Conservation (phyloP, 1,140 invertebrate species). For the Cyclina sinensis region DNA sequence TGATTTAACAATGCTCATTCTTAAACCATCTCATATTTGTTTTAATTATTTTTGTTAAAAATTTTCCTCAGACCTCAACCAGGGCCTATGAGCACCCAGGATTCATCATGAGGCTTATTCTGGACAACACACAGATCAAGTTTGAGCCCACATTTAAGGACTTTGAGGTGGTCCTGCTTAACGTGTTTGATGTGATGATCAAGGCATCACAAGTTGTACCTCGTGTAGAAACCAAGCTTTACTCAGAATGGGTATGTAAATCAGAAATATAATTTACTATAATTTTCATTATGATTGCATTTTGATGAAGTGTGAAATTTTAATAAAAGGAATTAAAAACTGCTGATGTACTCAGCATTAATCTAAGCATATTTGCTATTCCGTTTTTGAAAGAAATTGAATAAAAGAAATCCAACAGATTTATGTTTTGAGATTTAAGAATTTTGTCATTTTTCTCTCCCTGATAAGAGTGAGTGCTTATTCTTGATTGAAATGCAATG, state of each 20-base stretch:
- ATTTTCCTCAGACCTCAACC: slow-evolving; percentile 76
- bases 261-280: neutral
- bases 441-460: no score
- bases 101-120: slow-evolving; percentile 91
- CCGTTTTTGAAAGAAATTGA: neutral
- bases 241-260: slow-evolving; percentile 87
- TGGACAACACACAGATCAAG: slow-evolving; percentile 90
- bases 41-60: no score
- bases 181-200: slow-evolving; percentile 91
- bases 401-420: no score
- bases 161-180: slow-evolving; percentile 91
- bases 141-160: slow-evolving; percentile 94
- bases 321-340: no score
- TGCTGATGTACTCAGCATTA: no score
- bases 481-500: no score
- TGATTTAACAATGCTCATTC: no score
- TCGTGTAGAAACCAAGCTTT: slow-evolving; percentile 90
- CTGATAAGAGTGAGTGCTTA: no score
- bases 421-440: no score
- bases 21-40: no score
- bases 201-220: slow-evolving; percentile 91
- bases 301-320: neutral
- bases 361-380: neutral
- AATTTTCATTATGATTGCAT: no score
- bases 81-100: slow-evolving; percentile 89